A percentile compares a stretch with the other conserved stretches of the same genome.
These are phyloP conservation scores for Peromyscus maniculatus DNA, from an alignment of 2,113 vertebrate species.

Conservation along the genomic window DNA sequence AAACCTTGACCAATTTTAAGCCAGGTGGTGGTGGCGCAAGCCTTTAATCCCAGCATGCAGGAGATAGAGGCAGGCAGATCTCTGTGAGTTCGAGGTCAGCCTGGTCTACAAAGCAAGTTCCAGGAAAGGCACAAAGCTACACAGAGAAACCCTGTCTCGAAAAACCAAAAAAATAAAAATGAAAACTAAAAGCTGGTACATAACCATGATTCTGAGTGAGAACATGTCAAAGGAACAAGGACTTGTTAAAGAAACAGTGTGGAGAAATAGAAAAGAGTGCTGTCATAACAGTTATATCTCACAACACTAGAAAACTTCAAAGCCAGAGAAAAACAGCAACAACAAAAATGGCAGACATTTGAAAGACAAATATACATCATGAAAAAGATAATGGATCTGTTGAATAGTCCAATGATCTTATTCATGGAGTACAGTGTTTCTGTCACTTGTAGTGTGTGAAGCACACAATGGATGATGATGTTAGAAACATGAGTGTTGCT, in stretches of 20 bases:
- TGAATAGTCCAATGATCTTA: neutral
- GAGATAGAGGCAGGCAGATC: too few relatives aligned
- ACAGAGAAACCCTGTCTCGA: too few relatives aligned
- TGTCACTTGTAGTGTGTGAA: conserved; percentile 14
- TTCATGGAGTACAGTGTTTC: neutral
- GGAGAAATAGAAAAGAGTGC: neutral
- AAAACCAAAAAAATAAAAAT: too few relatives aligned
- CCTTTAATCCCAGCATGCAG: too few relatives aligned
- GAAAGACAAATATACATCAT: neutral
- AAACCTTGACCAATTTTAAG: too few relatives aligned
- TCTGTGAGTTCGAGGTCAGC: too few relatives aligned
- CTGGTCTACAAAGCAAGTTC: too few relatives aligned
- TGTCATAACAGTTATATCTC: neutral
- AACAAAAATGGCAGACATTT: neutral
- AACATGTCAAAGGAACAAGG: neutral
- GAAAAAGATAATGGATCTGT: neutral
- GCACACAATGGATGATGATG: neutral
- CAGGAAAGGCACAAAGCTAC: too few relatives aligned
- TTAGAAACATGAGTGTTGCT: conserved; percentile 15
- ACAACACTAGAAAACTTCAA: neutral
- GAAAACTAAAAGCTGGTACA: too few relatives aligned
- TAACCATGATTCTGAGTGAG: neutral
- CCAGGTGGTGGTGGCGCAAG: too few relatives aligned
- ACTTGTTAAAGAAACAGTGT: neutral
- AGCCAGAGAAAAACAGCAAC: neutral